Base-by-base conservation (phyloP, 23 tunicate genomes). In the Ascidia mentula region DNA sequence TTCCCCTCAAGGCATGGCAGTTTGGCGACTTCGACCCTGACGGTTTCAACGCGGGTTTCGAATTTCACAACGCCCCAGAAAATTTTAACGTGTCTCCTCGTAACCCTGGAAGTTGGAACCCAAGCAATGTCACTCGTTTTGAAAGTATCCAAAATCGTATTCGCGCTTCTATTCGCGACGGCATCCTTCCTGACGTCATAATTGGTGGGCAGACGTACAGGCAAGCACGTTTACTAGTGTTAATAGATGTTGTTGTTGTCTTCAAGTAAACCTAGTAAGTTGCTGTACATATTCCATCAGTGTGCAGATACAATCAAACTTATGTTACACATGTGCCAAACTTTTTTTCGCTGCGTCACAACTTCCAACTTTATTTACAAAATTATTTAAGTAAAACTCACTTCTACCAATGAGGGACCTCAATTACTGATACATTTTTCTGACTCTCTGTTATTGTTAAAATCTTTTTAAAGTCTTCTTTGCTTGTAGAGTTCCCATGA, bases 1-100 rank as follows among this genome's bases (percentile, higher is more conserved):
- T 12, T 34, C 36, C 7, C 12, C 36, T 72, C 32, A 38, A 89
- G 96, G 78, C 80, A 24, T 90, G 88, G 89, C 2, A 35, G 17
- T 79, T 72, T 20, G 81, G 75, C 7, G 96, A 77, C 0, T 0
- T 15, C 9, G 96, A 82, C 32, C 0, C 77, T 32, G 39, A 1
- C 5, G 89, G 79, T 13, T 90, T 76, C 78, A 90, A 90, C 79
- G 89, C 96, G 40, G 96, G 96, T 31, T 75, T 90, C 33, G 96
- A 90, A 40, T 90, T 90, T 60, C 96, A 90, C 84, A 90, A 72
- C 46, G 85, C 80, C 24, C 60, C 74, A 8, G 71, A 72, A 36
- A 81, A 79, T 69, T 0, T 38, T 1, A 32, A 65, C 32, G 31
- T 59, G 30, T 82, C 82, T 35, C 89, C 89, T 26, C 53, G 96